Base-by-base conservation (phyloP, 2,113 vertebrate species). In the Lates calcarifer region DNA sequence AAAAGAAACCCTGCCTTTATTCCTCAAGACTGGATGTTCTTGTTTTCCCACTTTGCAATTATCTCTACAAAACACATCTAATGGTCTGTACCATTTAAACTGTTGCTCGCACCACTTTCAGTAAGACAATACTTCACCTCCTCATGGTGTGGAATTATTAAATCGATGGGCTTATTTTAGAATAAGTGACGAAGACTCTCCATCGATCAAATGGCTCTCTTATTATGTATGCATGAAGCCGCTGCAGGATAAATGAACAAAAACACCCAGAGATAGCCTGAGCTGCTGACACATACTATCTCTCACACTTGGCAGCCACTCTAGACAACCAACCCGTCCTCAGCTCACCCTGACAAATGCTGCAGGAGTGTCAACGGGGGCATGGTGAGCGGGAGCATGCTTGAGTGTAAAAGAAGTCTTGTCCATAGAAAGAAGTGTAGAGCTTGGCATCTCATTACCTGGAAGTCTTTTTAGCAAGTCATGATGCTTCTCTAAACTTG, bases 331-430 rank as follows among this genome's bases (percentile, higher is more conserved):
- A 41, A 74, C 71, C 67, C 22, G 47, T 80, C 88, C 87, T 84
- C 71, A n/a, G 78, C 83, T 91, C 82, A 90, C 87, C 86, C 87
- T 74, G 79, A 86, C 83, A 84, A 85, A 85, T 82, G 64, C 82
- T 71, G 70, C 76, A n/a, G 60, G 53, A 73, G 86, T 84, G 89
- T 93, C 88, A 84, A 51, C 5, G 58, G 39, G 85, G 79, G 71
- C 84, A 76, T 56, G 49, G 56, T 35, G 68, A 39, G 20, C 37
- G 20, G 13, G 58, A 5, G 56, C 0, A 24, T n/a, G 65, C 17
- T 5, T 49, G 55, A 4, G n/a, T 79, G 47, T 17, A 31, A 22
- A 76, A 58, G 26, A 6, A 63, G 37, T 28, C 14, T 22, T 6
- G 57, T 69, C 49, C n/a, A 66, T 31, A 67, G 65, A 82, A 75